A percentile compares a stretch with the other conserved stretches of the same genome.
Evolutionary conservation across 2,113 vertebrate genomes (phyloP).

Genomic region (Pygoscelis antarcticus): DNA sequence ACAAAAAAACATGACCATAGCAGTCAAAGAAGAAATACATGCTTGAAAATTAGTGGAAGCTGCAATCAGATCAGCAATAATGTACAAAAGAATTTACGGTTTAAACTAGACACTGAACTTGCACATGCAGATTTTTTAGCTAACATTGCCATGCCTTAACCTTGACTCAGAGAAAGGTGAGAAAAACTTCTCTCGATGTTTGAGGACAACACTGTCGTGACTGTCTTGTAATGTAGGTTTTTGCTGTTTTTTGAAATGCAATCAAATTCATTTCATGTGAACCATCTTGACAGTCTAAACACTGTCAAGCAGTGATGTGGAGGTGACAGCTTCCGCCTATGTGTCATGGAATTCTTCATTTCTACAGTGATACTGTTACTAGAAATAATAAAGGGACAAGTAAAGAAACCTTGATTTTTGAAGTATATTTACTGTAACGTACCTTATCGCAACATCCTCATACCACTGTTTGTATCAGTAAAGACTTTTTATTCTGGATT

Average conservation of each 20-base stretch:
- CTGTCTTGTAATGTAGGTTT: neutral
- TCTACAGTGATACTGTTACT: neutral
- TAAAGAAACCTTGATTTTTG: neutral
- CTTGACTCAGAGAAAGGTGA: neutral
- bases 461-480: neutral
- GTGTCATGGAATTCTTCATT: neutral
- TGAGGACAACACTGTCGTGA: neutral
- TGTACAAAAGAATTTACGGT: neutral
- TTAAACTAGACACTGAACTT: neutral
- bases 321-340: neutral
- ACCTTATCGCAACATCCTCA: neutral
- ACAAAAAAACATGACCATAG: neutral
- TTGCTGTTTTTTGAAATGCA: neutral
- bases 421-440: neutral
- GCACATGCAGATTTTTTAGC: neutral
- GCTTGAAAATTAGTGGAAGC: constrained; percentile 41
- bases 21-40: neutral
- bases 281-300: neutral
- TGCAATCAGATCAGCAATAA: neutral
- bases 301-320: neutral
- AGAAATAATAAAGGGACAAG: neutral
- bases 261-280: neutral
- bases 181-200: neutral
- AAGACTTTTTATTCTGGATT: neutral
- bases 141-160: constrained; percentile 1